Evolutionary conservation across 2,888 invertebrate species (phyloP), one percentile per base, ranked within the genome.

Genomic region (Spisula solida): DNA sequence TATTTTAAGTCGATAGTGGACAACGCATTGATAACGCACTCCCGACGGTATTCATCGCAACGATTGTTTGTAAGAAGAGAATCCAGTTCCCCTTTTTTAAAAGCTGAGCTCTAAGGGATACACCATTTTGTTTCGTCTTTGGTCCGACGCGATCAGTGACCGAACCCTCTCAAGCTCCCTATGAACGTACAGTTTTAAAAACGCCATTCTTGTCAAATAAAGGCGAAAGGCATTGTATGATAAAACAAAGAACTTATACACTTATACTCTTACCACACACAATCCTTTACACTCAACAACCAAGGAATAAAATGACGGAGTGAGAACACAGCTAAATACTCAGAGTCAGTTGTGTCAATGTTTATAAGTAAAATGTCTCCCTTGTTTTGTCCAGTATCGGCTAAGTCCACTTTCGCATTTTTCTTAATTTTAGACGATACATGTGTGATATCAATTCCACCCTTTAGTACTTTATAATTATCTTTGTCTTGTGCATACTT

Each of bases 351-450:
- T 85, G 16, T 78, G 55, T 85, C 85, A 56, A 85, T 85, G 20
- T 85, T 85, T 1, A 85, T 41, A 20, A 78, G 25, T 29, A 85
- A 41, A n/a, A 85, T 51, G 29, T 85, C 85, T 0, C 85, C 85
- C 0, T 18, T 0, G 2, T 47, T n/a, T 41, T 56, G 78, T 12
- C 85, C 85, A 14, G 85, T 85, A 5, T 85, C 85, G 8, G 55
- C 79, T 8, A 85, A 56, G 34, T 48, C 51, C 1, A 85, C 20
- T 8, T 29, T 79, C 0, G 31, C 48, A 48, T 41, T 55, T 41
- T 8, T 51, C 31, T 34, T 47, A 12, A 51, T 8, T 51, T 85
- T 79, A 18, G 47, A 29, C 8, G 56, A 51, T n/a, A 85, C 4
- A 56, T 79, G 78, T 14, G 85, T 79, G 34, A 78, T 41, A 25